Conservation (phyloP, 2,888 invertebrate species). For the Polydrusus cervinus region DNA sequence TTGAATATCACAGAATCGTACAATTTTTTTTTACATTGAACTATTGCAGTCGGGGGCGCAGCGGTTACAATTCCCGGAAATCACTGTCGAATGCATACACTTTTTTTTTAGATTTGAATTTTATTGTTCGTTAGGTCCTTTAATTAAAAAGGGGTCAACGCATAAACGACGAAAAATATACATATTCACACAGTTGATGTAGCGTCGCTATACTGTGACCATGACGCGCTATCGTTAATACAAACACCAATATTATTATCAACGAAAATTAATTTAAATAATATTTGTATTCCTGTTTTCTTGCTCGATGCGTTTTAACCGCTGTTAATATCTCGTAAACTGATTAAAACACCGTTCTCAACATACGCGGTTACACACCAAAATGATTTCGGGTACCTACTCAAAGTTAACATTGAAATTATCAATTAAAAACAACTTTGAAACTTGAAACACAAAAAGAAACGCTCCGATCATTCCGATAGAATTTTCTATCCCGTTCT, state of each 20-base stretch:
- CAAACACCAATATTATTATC: not conserved
- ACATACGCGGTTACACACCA: not conserved
- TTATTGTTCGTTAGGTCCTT: not conserved
- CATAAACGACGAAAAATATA: slow-evolving; percentile 3
- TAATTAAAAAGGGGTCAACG: not conserved
- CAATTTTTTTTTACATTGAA: no score
- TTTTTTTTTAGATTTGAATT: slow-evolving; percentile 13
- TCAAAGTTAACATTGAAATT: slow-evolving; percentile 41
- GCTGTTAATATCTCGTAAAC: not conserved
- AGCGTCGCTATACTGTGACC: no score
- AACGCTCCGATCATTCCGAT: not conserved
- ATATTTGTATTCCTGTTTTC: slow-evolving; percentile 1
- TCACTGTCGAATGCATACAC: not conserved
- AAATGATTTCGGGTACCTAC: slow-evolving; percentile 27
- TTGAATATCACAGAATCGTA: slow-evolving; percentile 34
- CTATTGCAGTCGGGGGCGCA: not conserved
- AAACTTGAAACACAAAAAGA: slow-evolving; percentile 30
- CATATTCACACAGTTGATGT: not conserved
- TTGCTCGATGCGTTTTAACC: not conserved
- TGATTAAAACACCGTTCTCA: not conserved
- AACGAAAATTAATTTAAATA: not conserved
- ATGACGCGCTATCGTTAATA: not conserved
- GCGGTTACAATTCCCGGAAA: not conserved
- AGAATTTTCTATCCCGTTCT: not conserved
- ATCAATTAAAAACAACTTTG: slow-evolving; percentile 46